Evolutionary conservation across 2,113 vertebrate genomes (phyloP), one percentile per base, ranked within the genome.

Genomic region (Hucho hucho): DNA sequence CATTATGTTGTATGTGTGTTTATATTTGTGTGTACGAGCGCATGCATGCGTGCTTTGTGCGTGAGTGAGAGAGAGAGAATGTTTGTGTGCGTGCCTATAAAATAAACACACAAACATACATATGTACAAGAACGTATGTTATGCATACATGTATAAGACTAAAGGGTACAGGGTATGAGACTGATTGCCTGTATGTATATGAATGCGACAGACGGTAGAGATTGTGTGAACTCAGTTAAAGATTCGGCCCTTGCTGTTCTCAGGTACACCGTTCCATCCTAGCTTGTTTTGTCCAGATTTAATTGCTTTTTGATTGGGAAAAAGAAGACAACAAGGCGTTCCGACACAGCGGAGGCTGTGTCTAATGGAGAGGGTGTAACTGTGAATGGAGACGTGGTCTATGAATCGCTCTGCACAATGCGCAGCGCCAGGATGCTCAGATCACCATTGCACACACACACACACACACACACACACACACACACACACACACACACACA

Each of bases 321-420:
- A 43, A n/a, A 63, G 5, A 13, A 32, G n/a, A 65, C 73, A 69
- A 76, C 47, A 76, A 61, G 47, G 59, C 7, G 18, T 24, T 53
- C 67, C 6, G 1, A 24, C n/a, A 61, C 58, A 24, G 79, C 4
- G 65, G 85, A 76, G 70, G 83, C 85, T 82, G 84, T 83, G 79
- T 85, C 88, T 91, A 91, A 91, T 91, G 88, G 89, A 91, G 89
- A 89, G 87, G 84, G 90, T 89, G 88, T 87, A 87, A 89, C 88
- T 89, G 87, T 91, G 89, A 92, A 92, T 91, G 88, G 90, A 87
- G 90, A 90, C 85, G 78, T 83, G 70, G 86, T 85, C 87, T 80
- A 73, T 89, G 90, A 91, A 92, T 90, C 88, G 84, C 68, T 61
- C 78, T 75, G 43, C 85, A 92, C 92, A 92, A 91, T 89, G 79